These are phyloP conservation scores for Calidris pugnax DNA, from an alignment of 2,113 vertebrate species.

Conservation along the genomic window DNA sequence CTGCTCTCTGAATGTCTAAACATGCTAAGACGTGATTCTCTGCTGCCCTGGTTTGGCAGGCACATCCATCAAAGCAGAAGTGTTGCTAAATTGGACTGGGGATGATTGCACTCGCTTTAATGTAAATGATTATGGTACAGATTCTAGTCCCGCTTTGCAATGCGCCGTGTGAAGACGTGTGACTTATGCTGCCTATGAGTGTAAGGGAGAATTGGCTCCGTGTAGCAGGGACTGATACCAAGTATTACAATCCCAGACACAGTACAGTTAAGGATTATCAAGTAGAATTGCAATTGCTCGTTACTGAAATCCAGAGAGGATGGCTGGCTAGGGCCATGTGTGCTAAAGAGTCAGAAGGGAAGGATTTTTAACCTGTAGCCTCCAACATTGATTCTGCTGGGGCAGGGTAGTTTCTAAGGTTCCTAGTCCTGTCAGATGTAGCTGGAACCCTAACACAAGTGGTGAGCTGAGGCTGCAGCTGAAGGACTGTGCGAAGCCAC, in stretches of 20 bases:
- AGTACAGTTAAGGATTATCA: neutral
- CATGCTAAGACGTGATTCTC: neutral
- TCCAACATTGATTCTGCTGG: neutral
- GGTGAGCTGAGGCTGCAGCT: neutral
- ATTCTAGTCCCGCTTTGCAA: neutral
- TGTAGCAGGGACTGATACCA: neutral
- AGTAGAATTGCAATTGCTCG: neutral
- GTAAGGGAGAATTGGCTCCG: rapidly evolving
- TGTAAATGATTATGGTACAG: neutral
- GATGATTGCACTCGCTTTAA: neutral
- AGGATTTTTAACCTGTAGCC: neutral
- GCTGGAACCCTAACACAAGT: neutral
- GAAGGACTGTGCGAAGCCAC: neutral
- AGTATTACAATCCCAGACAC: neutral
- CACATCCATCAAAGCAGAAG: neutral
- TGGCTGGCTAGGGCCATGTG: rapidly evolving
- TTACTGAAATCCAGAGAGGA: neutral
- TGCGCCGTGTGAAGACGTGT: neutral
- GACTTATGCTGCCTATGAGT: neutral
- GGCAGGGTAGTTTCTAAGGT: neutral
- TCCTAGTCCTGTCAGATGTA: neutral
- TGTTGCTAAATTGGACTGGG: neutral
- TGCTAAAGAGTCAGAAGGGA: neutral
- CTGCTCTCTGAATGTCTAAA: neutral
- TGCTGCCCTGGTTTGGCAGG: neutral